A percentile compares a stretch with the other conserved stretches of the same genome.
These are phyloP conservation scores for Platyura marginata DNA, from an alignment of 1,140 invertebrate genomes.

Conservation along the genomic window DNA sequence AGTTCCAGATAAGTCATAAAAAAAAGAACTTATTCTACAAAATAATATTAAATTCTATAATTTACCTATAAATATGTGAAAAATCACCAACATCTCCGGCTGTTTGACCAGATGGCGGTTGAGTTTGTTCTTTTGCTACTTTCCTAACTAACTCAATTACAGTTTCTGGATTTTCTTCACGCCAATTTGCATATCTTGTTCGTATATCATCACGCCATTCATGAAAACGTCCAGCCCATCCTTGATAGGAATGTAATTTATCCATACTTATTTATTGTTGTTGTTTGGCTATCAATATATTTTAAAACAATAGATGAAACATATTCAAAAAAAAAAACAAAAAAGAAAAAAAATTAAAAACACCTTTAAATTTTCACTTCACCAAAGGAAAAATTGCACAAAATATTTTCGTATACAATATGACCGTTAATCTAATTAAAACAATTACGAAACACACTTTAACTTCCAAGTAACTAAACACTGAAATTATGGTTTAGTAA, in stretches of 20 bases:
- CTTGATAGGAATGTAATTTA: constrained; percentile 62
- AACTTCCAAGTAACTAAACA: no score
- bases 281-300: background rate
- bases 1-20: no score
- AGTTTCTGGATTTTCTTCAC: constrained; percentile 33
- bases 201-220: constrained; percentile 36
- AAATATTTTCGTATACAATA: no score
- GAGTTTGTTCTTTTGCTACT: constrained; percentile 10
- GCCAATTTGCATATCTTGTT: constrained; percentile 36
- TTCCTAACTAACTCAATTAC: constrained; percentile 21
- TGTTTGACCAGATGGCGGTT: constrained; percentile 15
- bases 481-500: no score
- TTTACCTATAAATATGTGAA: constrained; percentile 57
- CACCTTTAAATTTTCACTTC: background rate
- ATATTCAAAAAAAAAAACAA: background rate
- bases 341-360: background rate
- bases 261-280: constrained; percentile 30
- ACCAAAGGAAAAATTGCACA: background rate
- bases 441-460: no score
- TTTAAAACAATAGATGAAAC: background rate
- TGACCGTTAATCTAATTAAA: no score
- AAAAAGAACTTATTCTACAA: no score
- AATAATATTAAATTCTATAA: constrained; percentile 3
- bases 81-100: constrained; percentile 36
- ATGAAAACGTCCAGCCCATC: constrained; percentile 49